These are phyloP conservation scores for Heteropelma amictum DNA, from an alignment of 2,888 invertebrate species.

Conservation along the genomic window DNA sequence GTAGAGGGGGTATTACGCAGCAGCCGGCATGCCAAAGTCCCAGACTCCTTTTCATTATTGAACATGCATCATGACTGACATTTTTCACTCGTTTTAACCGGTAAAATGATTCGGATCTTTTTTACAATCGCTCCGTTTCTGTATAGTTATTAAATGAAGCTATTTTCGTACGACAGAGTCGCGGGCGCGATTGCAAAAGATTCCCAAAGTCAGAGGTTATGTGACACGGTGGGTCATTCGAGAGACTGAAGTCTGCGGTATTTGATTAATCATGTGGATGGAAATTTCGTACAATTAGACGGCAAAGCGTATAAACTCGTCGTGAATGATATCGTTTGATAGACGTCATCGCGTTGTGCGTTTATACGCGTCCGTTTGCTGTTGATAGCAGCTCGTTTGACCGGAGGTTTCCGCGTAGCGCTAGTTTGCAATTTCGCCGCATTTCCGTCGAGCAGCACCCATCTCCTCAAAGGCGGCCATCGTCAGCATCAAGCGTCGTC, in stretches of 20 bases:
- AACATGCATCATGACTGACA: background rate
- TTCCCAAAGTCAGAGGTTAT: conserved; percentile 28
- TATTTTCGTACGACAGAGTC: background rate
- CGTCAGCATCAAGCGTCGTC: conserved; percentile 48
- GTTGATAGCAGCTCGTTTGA: conserved; percentile 29
- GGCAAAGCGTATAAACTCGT: no score
- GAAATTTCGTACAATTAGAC: no score
- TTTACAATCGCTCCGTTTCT: background rate
- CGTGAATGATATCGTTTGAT: no score
- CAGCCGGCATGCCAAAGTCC: conserved; percentile 35
- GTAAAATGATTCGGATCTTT: background rate
- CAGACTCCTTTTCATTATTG: conserved; percentile 15
- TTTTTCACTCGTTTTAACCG: background rate
- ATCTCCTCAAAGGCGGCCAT: conserved; percentile 31
- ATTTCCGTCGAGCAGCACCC: conserved; percentile 40
- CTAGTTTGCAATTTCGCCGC: conserved; percentile 7
- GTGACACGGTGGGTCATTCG: conserved; percentile 5
- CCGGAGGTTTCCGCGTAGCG: conserved; percentile 7
- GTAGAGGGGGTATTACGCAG: conserved; percentile 3
- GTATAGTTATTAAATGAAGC: background rate
- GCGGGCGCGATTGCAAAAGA: conserved; percentile 1
- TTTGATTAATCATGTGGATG: background rate
- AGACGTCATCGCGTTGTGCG: no score
- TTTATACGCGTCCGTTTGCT: no score
- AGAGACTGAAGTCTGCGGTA: background rate